Conservation (phyloP, 2,113 vertebrate species). For the Microtus pennsylvanicus region DNA sequence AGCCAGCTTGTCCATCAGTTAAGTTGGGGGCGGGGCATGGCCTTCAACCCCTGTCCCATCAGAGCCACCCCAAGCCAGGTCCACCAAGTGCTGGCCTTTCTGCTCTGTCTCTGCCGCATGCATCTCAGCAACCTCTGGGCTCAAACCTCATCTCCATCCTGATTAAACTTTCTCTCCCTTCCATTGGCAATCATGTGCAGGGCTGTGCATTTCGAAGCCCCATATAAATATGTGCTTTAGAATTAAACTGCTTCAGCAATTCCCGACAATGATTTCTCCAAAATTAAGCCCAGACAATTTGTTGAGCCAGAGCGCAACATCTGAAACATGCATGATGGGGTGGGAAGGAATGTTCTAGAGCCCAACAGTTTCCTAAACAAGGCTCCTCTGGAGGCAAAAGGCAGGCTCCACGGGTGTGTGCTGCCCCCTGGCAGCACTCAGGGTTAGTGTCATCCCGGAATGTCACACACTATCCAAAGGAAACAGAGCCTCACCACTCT, state of each 20-base stretch:
- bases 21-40: slow-evolving; percentile 18
- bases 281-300: slow-evolving; percentile 85
- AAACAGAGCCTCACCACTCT: neutral
- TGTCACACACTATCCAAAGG: neutral
- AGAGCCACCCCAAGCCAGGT: neutral
- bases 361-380: slow-evolving; percentile 30
- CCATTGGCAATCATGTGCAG: slow-evolving; percentile 78
- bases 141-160: slow-evolving; percentile 83
- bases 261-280: slow-evolving; percentile 86
- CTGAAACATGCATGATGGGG: slow-evolving; percentile 78
- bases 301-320: slow-evolving; percentile 82
- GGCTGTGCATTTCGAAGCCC: slow-evolving; percentile 76
- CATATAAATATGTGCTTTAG: slow-evolving; percentile 85
- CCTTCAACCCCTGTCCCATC: slow-evolving; percentile 10
- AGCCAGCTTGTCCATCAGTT: neutral
- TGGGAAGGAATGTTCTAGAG: slow-evolving; percentile 38
- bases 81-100: slow-evolving; percentile 61
- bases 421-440: slow-evolving; percentile 70
- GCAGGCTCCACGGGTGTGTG: neutral
- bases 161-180: slow-evolving; percentile 82
- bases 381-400: neutral
- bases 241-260: slow-evolving; percentile 86
- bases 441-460: slow-evolving; percentile 38
- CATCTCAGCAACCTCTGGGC: slow-evolving; percentile 47
- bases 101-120: slow-evolving; percentile 56